Evolutionary conservation across 2,888 invertebrate genomes (phyloP).

Genomic region (Acrobasis repandana): DNA sequence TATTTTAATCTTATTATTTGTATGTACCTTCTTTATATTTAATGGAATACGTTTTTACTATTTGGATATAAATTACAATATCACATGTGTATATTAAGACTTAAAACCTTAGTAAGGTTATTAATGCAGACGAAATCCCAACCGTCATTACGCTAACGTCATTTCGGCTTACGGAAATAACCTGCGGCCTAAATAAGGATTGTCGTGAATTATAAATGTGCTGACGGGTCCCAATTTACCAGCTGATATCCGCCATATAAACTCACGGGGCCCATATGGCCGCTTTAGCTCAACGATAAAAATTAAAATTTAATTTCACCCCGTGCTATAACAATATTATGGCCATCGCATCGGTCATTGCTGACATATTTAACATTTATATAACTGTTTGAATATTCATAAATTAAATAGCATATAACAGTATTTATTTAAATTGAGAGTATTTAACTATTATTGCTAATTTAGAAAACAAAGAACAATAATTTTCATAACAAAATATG

Average conservation of each 20-base stretch:
- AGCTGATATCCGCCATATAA: slow-evolving; percentile 1
- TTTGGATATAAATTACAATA: neutral
- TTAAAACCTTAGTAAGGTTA: neutral
- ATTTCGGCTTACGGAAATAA: slow-evolving; percentile 17
- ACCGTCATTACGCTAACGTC: slow-evolving; percentile 4
- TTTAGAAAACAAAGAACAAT: too few relatives aligned
- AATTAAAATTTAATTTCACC: neutral
- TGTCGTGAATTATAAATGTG: slow-evolving; percentile 19
- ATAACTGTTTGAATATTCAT: too few relatives aligned
- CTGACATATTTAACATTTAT: neutral
- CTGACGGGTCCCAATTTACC: slow-evolving; percentile 9
- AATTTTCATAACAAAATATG: too few relatives aligned
- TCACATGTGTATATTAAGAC: neutral
- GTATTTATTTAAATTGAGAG: too few relatives aligned
- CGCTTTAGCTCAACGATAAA: neutral
- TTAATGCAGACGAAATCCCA: neutral
- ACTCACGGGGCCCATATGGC: slow-evolving; percentile 4
- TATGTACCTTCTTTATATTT: too few relatives aligned
- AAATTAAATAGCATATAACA: too few relatives aligned
- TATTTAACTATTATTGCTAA: too few relatives aligned
- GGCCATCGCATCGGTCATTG: neutral
- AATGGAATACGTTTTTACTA: neutral
- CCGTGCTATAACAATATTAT: neutral
- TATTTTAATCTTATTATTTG: too few relatives aligned
- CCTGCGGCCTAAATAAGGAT: slow-evolving; percentile 9